These are phyloP conservation scores for Xestia sexstrigata DNA, from an alignment of 2,888 invertebrate genomes.

Conservation along the genomic window DNA sequence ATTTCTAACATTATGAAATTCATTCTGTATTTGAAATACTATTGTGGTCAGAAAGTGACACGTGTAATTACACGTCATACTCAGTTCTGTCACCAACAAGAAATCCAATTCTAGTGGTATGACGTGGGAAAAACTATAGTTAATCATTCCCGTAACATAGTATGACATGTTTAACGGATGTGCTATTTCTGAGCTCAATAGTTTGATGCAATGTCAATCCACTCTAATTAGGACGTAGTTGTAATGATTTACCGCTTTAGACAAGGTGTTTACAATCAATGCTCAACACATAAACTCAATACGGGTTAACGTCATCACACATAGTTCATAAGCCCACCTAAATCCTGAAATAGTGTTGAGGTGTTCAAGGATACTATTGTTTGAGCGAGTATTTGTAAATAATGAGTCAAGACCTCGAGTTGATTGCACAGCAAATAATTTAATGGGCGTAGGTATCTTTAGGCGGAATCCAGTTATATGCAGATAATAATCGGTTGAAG, in stretches of 20 bases:
- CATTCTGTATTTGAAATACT: background rate
- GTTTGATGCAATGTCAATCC: constrained; percentile 79
- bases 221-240: constrained; percentile 71
- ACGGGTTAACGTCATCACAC: constrained; percentile 71
- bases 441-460: constrained; percentile 81
- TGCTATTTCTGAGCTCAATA: constrained; percentile 75
- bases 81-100: constrained; percentile 15
- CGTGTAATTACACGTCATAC: constrained; percentile 8
- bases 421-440: constrained; percentile 82
- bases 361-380: constrained; percentile 79
- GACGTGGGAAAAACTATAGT: constrained; percentile 34
- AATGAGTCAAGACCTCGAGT: constrained; percentile 72
- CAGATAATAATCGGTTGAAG: constrained; percentile 83
- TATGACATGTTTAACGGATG: constrained; percentile 77
- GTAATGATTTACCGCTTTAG: constrained; percentile 73
- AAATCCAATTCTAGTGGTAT: constrained; percentile 5
- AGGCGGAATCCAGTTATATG: constrained; percentile 85
- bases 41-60: constrained; percentile 20
- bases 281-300: constrained; percentile 69
- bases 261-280: constrained; percentile 79
- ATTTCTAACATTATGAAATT: constrained; percentile 5
- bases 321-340: constrained; percentile 77
- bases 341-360: constrained; percentile 82
- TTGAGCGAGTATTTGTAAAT: constrained; percentile 79
- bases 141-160: constrained; percentile 54